Conservation (phyloP, 2,113 vertebrate species). For the Oriolus oriolus region DNA sequence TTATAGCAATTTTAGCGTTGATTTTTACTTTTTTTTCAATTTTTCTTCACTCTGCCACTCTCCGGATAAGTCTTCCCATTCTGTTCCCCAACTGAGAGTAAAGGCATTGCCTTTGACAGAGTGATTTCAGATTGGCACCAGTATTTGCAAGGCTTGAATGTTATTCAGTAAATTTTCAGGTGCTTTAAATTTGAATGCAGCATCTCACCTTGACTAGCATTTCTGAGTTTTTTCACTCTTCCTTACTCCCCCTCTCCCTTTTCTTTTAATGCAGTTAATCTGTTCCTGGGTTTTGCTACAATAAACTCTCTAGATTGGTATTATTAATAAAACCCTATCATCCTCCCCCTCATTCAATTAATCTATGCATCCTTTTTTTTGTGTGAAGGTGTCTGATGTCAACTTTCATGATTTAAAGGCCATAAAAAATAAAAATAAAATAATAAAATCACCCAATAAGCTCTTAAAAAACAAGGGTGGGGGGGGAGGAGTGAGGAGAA, state of each 20-base stretch:
- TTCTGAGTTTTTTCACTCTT: background rate
- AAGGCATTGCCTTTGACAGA: background rate
- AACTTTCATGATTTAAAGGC: conserved; percentile 49
- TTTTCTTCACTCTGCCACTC: background rate
- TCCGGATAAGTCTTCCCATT: background rate
- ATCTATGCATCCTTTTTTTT: conserved; percentile 4
- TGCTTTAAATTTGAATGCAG: background rate
- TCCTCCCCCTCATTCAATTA: conserved; percentile 51
- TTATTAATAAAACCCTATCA: conserved; percentile 51
- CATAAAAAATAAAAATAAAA: conserved; percentile 47
- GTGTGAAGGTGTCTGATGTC: conserved; percentile 20
- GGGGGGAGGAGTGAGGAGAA: background rate
- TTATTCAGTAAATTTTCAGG: background rate
- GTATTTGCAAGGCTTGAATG: background rate
- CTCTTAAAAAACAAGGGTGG: background rate
- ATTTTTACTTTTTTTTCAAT: background rate
- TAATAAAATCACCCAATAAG: conserved; percentile 55
- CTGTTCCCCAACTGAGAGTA: background rate
- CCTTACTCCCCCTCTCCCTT: background rate
- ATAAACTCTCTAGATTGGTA: conserved; percentile 46
- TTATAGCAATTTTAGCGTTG: background rate
- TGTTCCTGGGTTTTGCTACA: conserved; percentile 18
- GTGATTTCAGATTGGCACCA: background rate
- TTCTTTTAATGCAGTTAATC: conserved; percentile 1
- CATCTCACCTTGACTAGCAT: background rate